A percentile compares a stretch with the other conserved stretches of the same genome.
These are phyloP conservation scores for Canis aureus DNA, from an alignment of 2,113 vertebrate species.

Conservation along the genomic window DNA sequence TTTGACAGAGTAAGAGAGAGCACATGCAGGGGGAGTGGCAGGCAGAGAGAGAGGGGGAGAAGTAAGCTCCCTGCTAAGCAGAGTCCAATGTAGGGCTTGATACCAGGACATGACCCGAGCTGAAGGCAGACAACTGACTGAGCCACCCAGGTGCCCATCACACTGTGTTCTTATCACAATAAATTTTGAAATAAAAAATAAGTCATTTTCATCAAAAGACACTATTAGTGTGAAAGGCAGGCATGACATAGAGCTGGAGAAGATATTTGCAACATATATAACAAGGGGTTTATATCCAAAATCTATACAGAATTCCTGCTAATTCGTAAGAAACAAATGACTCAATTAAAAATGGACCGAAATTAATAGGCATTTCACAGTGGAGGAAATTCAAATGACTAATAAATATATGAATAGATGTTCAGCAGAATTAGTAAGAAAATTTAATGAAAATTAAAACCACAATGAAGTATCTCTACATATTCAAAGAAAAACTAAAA, in stretches of 20 bases:
- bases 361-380: neutral
- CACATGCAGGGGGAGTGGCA: too few relatives aligned
- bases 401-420: neutral
- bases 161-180: neutral
- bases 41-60: too few relatives aligned
- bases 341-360: neutral
- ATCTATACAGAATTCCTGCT: neutral
- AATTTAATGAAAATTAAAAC: neutral
- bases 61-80: too few relatives aligned
- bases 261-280: neutral
- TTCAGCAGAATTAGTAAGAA: neutral
- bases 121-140: too few relatives aligned
- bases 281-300: neutral
- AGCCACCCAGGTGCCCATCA: neutral
- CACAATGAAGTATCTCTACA: neutral
- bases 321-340: neutral
- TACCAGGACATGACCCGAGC: too few relatives aligned
- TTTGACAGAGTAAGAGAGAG: too few relatives aligned
- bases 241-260: neutral
- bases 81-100: too few relatives aligned
- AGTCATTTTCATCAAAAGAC: neutral
- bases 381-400: neutral
- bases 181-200: neutral
- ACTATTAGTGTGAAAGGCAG: neutral
- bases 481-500: neutral